A percentile compares a stretch with the other conserved stretches of the same genome.
Conservation (phyloP, 2,113 vertebrate genomes). For the Macaca nemestrina region DNA sequence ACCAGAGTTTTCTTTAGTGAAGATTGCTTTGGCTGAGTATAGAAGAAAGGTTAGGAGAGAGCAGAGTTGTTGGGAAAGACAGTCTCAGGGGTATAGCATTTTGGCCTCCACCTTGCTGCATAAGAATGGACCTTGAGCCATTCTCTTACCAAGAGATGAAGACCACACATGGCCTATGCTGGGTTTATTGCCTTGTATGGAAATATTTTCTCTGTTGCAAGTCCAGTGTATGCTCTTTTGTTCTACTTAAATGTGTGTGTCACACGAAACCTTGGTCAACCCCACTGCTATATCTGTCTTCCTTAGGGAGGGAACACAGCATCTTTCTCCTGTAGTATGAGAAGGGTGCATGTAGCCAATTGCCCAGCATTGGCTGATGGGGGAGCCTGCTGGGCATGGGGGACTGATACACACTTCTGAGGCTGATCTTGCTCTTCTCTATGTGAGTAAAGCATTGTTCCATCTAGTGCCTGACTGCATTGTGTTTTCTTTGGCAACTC, state of each 20-base stretch:
- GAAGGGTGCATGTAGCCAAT: background rate
- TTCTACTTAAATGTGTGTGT: background rate
- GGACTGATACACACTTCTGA: background rate
- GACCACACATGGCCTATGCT: background rate
- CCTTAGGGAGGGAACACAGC: background rate
- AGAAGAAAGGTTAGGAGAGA: background rate
- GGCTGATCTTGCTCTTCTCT: background rate
- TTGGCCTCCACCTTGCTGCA: background rate
- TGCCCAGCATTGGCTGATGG: background rate
- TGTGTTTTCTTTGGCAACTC: background rate
- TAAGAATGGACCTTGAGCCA: background rate
- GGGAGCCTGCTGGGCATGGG: background rate
- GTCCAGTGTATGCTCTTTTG: background rate
- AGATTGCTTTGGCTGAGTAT: background rate
- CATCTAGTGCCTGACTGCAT: background rate
- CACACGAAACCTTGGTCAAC: background rate
- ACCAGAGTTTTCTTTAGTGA: background rate
- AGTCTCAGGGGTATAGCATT: background rate
- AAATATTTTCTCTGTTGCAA: background rate
- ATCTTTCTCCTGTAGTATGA: background rate
- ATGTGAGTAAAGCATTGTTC: background rate
- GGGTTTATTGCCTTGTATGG: background rate
- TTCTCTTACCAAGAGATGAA: background rate
- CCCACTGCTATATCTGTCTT: background rate
- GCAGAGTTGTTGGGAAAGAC: background rate